A percentile compares a stretch with the other conserved stretches of the same genome.
These are phyloP conservation scores for Ladona fulva DNA, from an alignment of 1,140 invertebrate genomes.

Conservation along the genomic window DNA sequence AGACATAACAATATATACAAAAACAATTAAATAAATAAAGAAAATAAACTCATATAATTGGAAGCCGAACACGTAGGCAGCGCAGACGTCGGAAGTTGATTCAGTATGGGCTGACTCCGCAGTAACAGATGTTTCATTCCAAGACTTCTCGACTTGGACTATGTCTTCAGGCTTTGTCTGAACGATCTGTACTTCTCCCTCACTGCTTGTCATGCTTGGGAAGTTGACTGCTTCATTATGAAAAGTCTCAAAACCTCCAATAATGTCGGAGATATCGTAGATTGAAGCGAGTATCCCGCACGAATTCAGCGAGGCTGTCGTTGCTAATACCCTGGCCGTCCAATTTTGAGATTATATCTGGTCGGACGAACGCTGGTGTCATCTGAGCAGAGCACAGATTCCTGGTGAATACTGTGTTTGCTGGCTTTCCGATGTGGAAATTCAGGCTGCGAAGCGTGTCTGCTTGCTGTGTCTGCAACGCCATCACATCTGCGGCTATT, in stretches of 20 bases:
- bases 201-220: slow-evolving; percentile 18
- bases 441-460: slow-evolving; percentile 23
- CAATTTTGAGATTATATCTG: slow-evolving; percentile 24
- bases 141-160: no score
- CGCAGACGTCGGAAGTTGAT: no score
- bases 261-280: slow-evolving; percentile 25
- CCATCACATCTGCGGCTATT: slow-evolving; percentile 27
- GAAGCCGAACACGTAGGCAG: no score
- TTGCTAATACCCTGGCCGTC: slow-evolving; percentile 23
- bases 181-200: no score
- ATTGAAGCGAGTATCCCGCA: slow-evolving; percentile 25
- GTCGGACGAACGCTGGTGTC: slow-evolving; percentile 22
- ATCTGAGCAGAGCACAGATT: slow-evolving; percentile 22
- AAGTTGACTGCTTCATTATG: slow-evolving; percentile 24
- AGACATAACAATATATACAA: no score
- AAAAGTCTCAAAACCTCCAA: slow-evolving; percentile 21
- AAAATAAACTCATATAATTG: no score
- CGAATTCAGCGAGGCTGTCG: slow-evolving; percentile 22
- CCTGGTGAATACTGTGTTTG: slow-evolving; percentile 13
- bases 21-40: no score
- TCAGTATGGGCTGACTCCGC: no score
- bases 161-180: no score
- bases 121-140: no score
- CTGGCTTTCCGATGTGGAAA: slow-evolving; percentile 23
- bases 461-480: no score